Conservation (phyloP, 2,797 vertebrate genomes). For the Prunella strophiata region DNA sequence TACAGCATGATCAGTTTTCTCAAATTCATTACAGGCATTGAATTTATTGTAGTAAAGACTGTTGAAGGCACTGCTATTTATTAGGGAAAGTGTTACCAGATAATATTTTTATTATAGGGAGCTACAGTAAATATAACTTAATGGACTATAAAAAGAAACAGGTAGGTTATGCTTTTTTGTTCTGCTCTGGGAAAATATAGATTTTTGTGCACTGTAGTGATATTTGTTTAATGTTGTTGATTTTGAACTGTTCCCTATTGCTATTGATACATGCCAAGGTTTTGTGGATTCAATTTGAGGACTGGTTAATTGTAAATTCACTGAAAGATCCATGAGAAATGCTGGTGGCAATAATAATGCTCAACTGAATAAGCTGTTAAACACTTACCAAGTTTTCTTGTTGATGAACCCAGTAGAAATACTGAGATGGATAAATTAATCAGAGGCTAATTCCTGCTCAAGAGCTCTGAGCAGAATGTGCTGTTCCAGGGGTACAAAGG, state of each 20-base stretch:
- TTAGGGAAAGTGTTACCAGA: background rate
- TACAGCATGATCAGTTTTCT: background rate
- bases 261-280: background rate
- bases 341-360: background rate
- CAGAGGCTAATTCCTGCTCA: background rate
- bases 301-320: slow-evolving; percentile 25
- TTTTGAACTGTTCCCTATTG: background rate
- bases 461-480: background rate
- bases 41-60: background rate
- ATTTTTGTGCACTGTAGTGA: background rate
- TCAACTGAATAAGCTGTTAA: slow-evolving; percentile 3
- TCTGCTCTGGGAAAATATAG: background rate
- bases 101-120: background rate
- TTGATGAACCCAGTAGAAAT: slow-evolving; percentile 16
- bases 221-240: slow-evolving; percentile 2
- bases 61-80: background rate
- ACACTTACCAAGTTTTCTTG: background rate
- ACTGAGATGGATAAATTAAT: slow-evolving; percentile 2
- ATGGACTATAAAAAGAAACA: background rate
- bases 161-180: background rate
- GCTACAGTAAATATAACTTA: background rate
- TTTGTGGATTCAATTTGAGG: slow-evolving; percentile 1
- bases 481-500: background rate
- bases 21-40: background rate
- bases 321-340: slow-evolving; percentile 15